Percentiles rank a stretch among this genome's conserved stretches.
Evolutionary conservation across 2,113 vertebrate species (phyloP).

Genomic region (Saccopteryx leptura): DNA sequence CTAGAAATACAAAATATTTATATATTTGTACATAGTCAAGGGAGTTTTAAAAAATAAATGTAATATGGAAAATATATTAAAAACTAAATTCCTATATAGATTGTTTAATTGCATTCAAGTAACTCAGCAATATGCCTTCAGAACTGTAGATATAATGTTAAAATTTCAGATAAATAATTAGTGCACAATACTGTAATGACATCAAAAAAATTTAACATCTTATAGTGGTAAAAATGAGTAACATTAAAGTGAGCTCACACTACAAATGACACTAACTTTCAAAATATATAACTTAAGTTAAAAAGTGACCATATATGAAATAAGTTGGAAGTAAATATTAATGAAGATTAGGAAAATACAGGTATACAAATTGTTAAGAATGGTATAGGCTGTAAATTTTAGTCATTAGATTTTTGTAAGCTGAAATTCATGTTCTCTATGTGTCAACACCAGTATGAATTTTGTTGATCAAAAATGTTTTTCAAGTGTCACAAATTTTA

Average conservation of each 20-base stretch:
- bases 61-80: constrained; percentile 33
- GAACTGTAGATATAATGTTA: neutral
- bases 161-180: constrained; percentile 47
- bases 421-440: constrained; percentile 48
- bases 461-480: constrained; percentile 72
- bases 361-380: constrained; percentile 54
- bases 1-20: neutral
- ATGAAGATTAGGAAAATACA: constrained; percentile 46
- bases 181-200: neutral
- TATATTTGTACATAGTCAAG: neutral
- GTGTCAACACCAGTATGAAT: constrained; percentile 57
- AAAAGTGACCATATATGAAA: constrained; percentile 49
- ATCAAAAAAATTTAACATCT: constrained; percentile 64
- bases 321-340: constrained; percentile 67
- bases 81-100: constrained; percentile 25
- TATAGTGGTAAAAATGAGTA: constrained; percentile 52
- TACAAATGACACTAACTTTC: constrained; percentile 5
- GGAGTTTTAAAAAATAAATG: constrained; percentile 5
- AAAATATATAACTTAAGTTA: constrained; percentile 64
- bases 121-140: constrained; percentile 42
- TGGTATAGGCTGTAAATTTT: constrained; percentile 37
- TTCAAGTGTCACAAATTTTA: constrained; percentile 68
- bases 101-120: constrained; percentile 10
- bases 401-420: constrained; percentile 24
- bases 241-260: constrained; percentile 35